Percentiles rank a stretch among this genome's conserved stretches.
phyloP scores from a whole-genome alignment of 2,113 vertebrate species.

The Macheiramphus alcinus region DNA sequence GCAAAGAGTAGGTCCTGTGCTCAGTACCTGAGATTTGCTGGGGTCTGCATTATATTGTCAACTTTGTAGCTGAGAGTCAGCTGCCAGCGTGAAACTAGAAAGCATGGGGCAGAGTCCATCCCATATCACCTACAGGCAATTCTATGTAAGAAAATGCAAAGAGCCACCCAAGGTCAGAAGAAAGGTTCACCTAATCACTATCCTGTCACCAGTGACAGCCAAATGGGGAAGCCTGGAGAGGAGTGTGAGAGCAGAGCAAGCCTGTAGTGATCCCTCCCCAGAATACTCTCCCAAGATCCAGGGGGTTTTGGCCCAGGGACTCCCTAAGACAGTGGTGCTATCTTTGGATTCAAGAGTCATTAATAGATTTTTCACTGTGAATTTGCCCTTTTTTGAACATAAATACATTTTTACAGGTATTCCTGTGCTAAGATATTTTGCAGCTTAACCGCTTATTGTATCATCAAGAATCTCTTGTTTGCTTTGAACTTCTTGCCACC shows the following conservation, averaged over 20 bases:
- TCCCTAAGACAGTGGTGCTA: not conserved
- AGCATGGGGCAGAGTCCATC: not conserved
- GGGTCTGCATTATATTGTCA: not conserved
- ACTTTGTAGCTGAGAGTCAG: not conserved
- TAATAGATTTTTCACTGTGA: not conserved
- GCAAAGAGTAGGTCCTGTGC: not conserved
- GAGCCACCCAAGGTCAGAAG: not conserved
- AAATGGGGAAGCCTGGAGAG: not conserved
- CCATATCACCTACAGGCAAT: not conserved
- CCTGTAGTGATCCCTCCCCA: not conserved
- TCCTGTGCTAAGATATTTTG: not conserved
- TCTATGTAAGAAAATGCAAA: not conserved
- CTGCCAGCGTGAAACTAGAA: not conserved
- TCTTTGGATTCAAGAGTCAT: not conserved
- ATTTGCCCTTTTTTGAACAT: not conserved
- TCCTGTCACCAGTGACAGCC: not conserved
- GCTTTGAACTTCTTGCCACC: not conserved
- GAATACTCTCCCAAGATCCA: not conserved
- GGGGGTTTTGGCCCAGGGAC: not conserved
- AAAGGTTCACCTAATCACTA: not conserved
- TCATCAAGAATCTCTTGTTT: not conserved
- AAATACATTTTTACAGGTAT: not conserved
- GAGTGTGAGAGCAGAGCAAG: not conserved
- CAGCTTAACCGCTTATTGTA: not conserved
- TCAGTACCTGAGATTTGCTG: not conserved